Evolutionary conservation across 2,888 invertebrate species (phyloP).

Genomic region (Cephus rjabovi): DNA sequence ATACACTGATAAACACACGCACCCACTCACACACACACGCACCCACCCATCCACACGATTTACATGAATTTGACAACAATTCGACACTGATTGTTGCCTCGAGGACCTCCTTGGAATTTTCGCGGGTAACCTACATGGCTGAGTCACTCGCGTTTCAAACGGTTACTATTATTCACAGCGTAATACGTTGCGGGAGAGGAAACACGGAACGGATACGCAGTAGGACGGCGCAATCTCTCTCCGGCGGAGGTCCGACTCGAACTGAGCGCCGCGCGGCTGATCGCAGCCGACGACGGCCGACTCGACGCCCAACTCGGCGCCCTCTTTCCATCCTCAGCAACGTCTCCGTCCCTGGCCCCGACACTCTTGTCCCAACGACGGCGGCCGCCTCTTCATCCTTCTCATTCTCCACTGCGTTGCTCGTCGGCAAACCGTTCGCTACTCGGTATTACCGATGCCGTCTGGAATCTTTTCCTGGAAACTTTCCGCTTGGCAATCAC

Average conservation of each 20-base stretch:
- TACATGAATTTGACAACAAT: neutral
- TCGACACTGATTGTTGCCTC: neutral
- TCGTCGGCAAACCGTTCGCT: neutral
- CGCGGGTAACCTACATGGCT: neutral
- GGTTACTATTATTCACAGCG: neutral
- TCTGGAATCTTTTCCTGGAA: constrained; percentile 6
- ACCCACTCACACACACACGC: constrained; percentile 12
- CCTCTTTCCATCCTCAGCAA: constrained; percentile 10
- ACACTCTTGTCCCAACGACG: neutral
- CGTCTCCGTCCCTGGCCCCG: neutral
- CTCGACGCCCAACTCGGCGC: constrained; percentile 13
- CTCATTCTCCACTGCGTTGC: neutral
- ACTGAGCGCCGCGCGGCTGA: constrained; percentile 56
- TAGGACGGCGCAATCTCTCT: constrained; percentile 42
- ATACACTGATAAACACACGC: constrained; percentile 16
- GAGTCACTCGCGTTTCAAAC: neutral
- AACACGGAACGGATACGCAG: constrained; percentile 27
- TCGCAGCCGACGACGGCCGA: constrained; percentile 48
- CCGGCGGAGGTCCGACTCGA: constrained; percentile 58
- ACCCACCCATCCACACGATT: neutral
- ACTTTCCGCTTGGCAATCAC: neutral
- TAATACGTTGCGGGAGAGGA: constrained; percentile 20
- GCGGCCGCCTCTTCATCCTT: neutral
- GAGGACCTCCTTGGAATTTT: neutral
- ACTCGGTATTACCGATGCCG: neutral